These are phyloP conservation scores for Numenius phaeopus DNA, from an alignment of 2,797 vertebrate genomes.

Conservation along the genomic window DNA sequence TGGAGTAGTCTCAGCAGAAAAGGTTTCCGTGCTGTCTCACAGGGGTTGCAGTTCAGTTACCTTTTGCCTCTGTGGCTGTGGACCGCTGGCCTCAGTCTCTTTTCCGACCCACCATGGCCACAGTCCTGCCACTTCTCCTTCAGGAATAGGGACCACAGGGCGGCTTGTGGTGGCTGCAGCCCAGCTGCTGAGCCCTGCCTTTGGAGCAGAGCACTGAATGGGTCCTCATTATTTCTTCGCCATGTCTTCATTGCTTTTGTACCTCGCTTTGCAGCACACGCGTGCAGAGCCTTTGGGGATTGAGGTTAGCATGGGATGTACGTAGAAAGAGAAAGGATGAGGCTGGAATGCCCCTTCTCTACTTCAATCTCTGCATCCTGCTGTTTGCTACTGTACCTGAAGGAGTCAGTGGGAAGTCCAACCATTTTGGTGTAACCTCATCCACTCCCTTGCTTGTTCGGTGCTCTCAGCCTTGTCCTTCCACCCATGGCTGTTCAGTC, in stretches of 20 bases:
- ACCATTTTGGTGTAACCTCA: neutral
- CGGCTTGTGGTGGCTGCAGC: rapidly evolving
- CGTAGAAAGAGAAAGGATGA: neutral
- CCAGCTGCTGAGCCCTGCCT: rapidly evolving
- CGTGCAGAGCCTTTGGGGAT: neutral
- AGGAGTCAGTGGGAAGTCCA: neutral
- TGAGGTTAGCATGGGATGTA: rapidly evolving
- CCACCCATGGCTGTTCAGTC: rapidly evolving
- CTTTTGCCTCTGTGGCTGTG: neutral
- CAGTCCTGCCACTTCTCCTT: neutral
- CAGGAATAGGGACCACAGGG: neutral
- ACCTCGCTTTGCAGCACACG: rapidly evolving
- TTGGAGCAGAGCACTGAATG: neutral
- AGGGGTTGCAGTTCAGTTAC: neutral
- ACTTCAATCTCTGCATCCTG: neutral
- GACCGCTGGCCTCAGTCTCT: neutral
- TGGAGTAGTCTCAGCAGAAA: conserved; percentile 12
- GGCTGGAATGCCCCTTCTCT: neutral
- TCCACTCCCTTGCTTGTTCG: rapidly evolving
- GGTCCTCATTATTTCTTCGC: neutral
- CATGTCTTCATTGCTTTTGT: rapidly evolving
- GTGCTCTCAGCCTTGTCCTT: neutral
- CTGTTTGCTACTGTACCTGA: neutral
- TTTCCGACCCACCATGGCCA: rapidly evolving
- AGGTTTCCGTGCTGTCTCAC: neutral